These are phyloP conservation scores for Polylopha cassiicola DNA, from an alignment of 2,888 invertebrate species.

Conservation along the genomic window DNA sequence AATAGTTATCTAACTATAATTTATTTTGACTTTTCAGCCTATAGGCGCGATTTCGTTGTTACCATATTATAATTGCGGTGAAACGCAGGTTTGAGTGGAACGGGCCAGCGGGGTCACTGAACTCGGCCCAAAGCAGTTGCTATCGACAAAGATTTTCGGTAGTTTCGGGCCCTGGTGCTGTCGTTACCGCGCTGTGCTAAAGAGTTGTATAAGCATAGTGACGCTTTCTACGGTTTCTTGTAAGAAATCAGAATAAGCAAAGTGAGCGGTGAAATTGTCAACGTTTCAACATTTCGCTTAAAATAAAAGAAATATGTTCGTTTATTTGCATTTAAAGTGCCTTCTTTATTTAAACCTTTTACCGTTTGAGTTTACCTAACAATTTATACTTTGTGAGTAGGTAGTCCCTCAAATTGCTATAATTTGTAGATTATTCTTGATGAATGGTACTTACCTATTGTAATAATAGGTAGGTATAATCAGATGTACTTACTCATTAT, in stretches of 20 bases:
- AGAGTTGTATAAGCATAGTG: conserved; percentile 63
- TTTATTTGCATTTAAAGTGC: too few relatives aligned
- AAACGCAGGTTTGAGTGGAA: conserved; percentile 43
- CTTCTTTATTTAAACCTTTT: too few relatives aligned
- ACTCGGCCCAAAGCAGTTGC: conserved; percentile 45
- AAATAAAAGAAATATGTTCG: conserved; percentile 40
- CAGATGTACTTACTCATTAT: too few relatives aligned
- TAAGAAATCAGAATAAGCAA: conserved; percentile 53
- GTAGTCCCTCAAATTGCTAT: too few relatives aligned
- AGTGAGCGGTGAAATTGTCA: conserved; percentile 69
- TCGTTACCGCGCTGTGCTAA: conserved; percentile 47
- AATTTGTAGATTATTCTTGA: too few relatives aligned
- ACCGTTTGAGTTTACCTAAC: too few relatives aligned
- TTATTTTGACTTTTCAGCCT: conserved; percentile 18
- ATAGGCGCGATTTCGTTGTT: conserved; percentile 15
- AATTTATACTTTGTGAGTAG: too few relatives aligned
- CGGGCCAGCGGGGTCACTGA: conserved; percentile 51
- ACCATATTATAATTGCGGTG: conserved; percentile 28
- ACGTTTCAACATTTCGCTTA: conserved; percentile 49
- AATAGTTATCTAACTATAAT: conserved; percentile 13
- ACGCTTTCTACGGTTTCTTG: conserved; percentile 63
- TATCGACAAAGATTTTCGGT: conserved; percentile 47
- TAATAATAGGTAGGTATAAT: too few relatives aligned
- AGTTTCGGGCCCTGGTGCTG: conserved; percentile 40
- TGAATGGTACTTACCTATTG: too few relatives aligned